Base-by-base conservation (phyloP, 2,888 invertebrate genomes). In the Nomada fucata region DNA sequence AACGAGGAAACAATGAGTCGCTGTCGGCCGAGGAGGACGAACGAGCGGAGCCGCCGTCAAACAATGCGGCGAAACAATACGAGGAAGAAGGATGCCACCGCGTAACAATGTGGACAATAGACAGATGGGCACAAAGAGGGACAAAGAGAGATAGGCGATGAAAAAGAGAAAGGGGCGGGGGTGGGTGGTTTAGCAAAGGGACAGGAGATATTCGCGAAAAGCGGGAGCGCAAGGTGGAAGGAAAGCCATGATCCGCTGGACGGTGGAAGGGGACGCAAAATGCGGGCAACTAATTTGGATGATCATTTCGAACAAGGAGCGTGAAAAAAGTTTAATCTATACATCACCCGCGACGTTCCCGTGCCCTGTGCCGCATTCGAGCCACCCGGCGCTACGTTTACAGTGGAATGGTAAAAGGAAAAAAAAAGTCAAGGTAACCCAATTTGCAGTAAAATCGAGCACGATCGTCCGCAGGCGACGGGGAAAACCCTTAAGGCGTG, bases 101-200 rank as follows among this genome's bases (percentile, higher is more conserved):
- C 89, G 89, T 90, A 91, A 92, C 92, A 90, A 90, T 90, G 90
- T 92, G 91, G 90, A 92, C 92, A 92, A 92, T 93, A 88, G 91
- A 88, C 88, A 89, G 90, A 91, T 91, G 89, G 87, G 83, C 86
- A 84, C 83, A 86, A 82, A 79, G 88, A 89, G 86, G 83, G 79
- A 84, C 79, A 76, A 55, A 85, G 69, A 79, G 63, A 67, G 65
- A 59, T 55, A 59, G 52, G 55, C 42, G 53, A 57, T 29, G 18
- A 20, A 26, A 60, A 23, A 50, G 68, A 20, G 44, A 50, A 18
- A 71, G 57, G 7, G 67, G 47, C 29, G 61, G 67, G 47, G 44
- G 23, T 23, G 23, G 23, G 23, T 11, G 65, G 36, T n/a, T n/a
- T n/a, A n/a, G n/a, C 23, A 53, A 57, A 47, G 73, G 13, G 36